Base-by-base conservation (phyloP, 2,888 invertebrate genomes). In the Zeuzera pyrina region DNA sequence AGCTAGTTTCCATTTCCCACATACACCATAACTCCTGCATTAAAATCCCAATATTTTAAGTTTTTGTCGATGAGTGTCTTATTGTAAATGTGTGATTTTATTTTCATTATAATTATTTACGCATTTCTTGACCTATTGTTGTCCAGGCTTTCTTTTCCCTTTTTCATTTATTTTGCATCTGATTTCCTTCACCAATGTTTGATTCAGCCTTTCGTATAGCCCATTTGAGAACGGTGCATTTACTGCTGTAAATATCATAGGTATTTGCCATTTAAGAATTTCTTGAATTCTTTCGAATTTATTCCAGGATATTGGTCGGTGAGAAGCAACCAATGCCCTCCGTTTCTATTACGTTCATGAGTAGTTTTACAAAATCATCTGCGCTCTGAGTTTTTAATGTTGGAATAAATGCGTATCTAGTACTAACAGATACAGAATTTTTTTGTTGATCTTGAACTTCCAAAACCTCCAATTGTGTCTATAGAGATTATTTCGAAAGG, bases 101-200 rank as follows among this genome's bases (percentile, higher is more conserved):
- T 43, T 27, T 25, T 52, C 38, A 35, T 57, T 59, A 31, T 56
- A 55, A 36, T 41, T 53, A 15, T 45, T 5, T n/a, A 44, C 39
- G 41, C 51, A 57, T 23, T 49, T 23, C 1, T 47, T 45, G 4
- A 52, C n/a, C 54, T 29, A 57, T 46, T 6, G 53, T 57, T 25
- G 53, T 49, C 53, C 51, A 56, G n/a, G 53, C 45, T 15, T n/a
- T n/a, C n/a, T n/a, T n/a, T n/a, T n/a, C n/a, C n/a, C n/a, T n/a
- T n/a, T n/a, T n/a, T n/a, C n/a, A n/a, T n/a, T n/a, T n/a, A n/a
- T n/a, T n/a, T n/a, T n/a, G n/a, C n/a, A n/a, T n/a, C n/a, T n/a
- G n/a, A n/a, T n/a, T n/a, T n/a, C n/a, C n/a, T n/a, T n/a, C n/a
- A n/a, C n/a, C n/a, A n/a, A n/a, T n/a, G n/a, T n/a, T n/a, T n/a